Evolutionary conservation across 2,888 invertebrate species (phyloP), one percentile per base, ranked within the genome.

Genomic region (Spilosoma lubricipeda): DNA sequence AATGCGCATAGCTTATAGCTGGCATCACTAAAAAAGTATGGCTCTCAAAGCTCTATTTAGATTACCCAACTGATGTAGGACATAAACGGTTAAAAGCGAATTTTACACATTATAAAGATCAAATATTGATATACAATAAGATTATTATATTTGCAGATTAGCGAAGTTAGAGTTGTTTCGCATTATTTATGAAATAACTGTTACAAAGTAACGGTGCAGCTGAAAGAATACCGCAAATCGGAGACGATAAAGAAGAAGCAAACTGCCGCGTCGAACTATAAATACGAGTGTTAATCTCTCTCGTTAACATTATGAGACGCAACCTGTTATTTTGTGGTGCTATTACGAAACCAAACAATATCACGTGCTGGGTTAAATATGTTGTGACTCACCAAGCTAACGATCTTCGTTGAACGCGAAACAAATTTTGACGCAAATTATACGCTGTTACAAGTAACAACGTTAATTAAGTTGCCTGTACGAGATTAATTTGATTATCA

Each of bases 351-450:
- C 91, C 92, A 94, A 94, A 95, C 94, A 94, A 93, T 93, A 93
- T 93, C 92, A 91, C 91, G 92, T 92, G 91, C 92, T 90, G 86
- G 85, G 75, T 90, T 80, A 84, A 90, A 83, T 84, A 79, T 77
- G 82, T 81, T 78, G 87, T 87, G 92, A 93, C 89, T 93, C 93
- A 93, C 88, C 82, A 79, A 87, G 87, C 89, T 90, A 91, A 93
- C 92, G 84, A 92, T 93, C 90, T 91, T 92, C 92, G 93, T 93
- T 90, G 91, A 88, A 91, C 91, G 91, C 91, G 88, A 92, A 94
- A 94, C 93, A 91, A 30, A 93, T 94, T 94, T 93, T 91, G 93
- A 94, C 93, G 89, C 93, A 95, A 94, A 95, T 95, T 95, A 95
- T 93, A 95, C 90, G 89, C 92, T 93, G 92, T 90, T 93, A 90